phyloP scores from a whole-genome alignment of 2,113 vertebrate species.

The Capreolus pygargus region DNA sequence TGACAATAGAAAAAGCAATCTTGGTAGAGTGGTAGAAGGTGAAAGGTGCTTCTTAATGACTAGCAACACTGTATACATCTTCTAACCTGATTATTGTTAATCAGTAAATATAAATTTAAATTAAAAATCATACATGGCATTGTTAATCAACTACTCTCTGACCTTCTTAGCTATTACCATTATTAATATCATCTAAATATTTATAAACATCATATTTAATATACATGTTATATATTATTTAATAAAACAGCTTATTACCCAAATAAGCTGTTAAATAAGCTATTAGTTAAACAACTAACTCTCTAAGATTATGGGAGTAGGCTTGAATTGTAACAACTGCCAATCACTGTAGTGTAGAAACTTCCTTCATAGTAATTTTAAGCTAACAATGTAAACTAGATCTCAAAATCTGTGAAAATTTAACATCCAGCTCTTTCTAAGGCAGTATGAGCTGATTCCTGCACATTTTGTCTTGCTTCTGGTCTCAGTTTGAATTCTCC shows the following conservation, averaged over 20 bases:
- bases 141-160: neutral
- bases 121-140: neutral
- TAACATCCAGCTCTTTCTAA: neutral
- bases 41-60: neutral
- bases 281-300: neutral
- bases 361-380: neutral
- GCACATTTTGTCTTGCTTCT: neutral
- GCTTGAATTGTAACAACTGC: neutral
- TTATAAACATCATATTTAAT: neutral
- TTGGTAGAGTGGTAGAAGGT: neutral
- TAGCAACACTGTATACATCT: neutral
- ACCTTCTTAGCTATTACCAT: neutral
- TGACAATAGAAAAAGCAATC: neutral
- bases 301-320: neutral
- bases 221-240: neutral
- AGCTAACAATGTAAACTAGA: neutral
- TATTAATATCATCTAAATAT: neutral
- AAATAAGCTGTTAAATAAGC: neutral
- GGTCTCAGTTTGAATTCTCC: neutral
- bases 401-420: neutral
- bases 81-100: neutral
- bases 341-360: neutral
- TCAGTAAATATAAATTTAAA: neutral
- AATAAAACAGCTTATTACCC: neutral
- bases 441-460: neutral